phyloP scores from a whole-genome alignment of 2,888 invertebrate species.

The Folsomia manolachei region DNA sequence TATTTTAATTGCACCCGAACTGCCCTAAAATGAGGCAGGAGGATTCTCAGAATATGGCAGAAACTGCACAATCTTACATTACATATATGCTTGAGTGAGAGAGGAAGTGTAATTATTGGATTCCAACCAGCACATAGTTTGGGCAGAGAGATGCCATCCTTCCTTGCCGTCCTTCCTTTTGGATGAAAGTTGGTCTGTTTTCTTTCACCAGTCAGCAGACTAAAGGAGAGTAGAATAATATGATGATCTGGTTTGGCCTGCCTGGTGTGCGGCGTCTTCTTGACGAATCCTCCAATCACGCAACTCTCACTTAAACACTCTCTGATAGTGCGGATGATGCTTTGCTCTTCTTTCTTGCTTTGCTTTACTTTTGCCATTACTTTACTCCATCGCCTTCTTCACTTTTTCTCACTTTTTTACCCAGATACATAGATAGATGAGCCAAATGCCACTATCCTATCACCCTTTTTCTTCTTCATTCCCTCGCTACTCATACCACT shows the following conservation, averaged over 20 bases:
- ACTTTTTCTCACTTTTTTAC: too few species aligned
- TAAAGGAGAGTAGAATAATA: neutral
- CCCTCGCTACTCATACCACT: too few species aligned
- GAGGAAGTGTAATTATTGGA: conserved; percentile 4
- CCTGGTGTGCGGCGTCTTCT: conserved; percentile 30
- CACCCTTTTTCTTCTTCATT: too few species aligned
- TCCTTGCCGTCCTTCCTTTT: neutral
- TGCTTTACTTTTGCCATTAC: too few species aligned
- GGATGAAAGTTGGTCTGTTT: conserved; percentile 12
- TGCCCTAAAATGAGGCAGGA: conserved; percentile 27
- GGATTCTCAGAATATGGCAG: neutral
- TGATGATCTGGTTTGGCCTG: conserved; percentile 17
- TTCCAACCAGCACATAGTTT: neutral
- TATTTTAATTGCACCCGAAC: conserved; percentile 46
- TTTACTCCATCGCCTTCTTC: too few species aligned
- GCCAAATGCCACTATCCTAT: too few species aligned
- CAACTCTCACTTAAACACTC: conserved; percentile 21
- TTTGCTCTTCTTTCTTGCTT: too few species aligned
- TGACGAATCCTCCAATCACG: conserved; percentile 35
- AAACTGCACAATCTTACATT: neutral
- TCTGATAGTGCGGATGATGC: too few species aligned
- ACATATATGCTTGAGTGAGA: neutral
- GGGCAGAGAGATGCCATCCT: too few species aligned
- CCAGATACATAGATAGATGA: too few species aligned
- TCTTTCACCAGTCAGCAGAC: conserved; percentile 10